Base-by-base conservation (phyloP, 2,888 invertebrate genomes). In the Suillia variegata region DNA sequence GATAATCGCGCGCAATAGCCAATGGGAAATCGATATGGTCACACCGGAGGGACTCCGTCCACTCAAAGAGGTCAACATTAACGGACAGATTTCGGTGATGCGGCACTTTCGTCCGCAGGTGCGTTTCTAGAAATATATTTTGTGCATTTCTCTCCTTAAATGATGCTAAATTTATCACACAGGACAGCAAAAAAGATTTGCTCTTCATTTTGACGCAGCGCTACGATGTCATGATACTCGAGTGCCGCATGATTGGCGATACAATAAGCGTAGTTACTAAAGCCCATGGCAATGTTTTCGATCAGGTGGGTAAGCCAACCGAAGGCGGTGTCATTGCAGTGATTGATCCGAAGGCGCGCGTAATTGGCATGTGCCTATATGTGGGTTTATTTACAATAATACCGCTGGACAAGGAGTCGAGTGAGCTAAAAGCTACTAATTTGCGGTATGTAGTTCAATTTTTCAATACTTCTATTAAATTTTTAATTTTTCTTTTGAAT, bases 351-450 rank as follows among this genome's bases (percentile, higher is more conserved):
- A 92, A 94, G 80, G 94, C 96, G 8, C 87, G 97, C 69, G 93
- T 98, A 1, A 98, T 99, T 74, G 98, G 97, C 6, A 86, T 99
- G 66, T 87, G 98, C 63, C 84, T 98, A 1, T 99, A 98, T 80
- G 98, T 98, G 84, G 98, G 98, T 1, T 85, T 98, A 12, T 93
- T 99, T 75, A 99, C 99, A 83, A 94, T 99, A 62, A 97, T 99
- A 73, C 97, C 98, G 0, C 84, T 98, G 66, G 96, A 98, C 74
- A 93, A 92, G 76, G 96, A 96, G 71, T 95, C 94, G 67, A 91
- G 89, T 62, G 98, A 98, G 83, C 83, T 98, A 22, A 96, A 95
- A 83, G 96, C 98, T 54, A 94, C 94, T 57, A 90, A 88, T 82
- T 85, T 89, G 77, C 85, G 89, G 89, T 89, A 73, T 66, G 66